phyloP scores from a whole-genome alignment of 2,888 invertebrate genomes.

The Agrochola lota region DNA sequence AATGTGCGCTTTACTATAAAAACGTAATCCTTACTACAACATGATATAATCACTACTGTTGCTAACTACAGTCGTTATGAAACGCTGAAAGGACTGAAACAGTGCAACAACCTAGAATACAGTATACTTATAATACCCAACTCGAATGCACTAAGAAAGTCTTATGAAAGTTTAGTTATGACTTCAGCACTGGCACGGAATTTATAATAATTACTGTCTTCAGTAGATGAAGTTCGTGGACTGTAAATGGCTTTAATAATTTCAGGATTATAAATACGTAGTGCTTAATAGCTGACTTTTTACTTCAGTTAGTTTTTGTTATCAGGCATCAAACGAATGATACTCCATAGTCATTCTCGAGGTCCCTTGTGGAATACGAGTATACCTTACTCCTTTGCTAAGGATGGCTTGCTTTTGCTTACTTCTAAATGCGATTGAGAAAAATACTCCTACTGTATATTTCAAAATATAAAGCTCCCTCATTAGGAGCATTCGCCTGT shows the following conservation, averaged over 20 bases:
- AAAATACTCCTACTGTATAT: not conserved
- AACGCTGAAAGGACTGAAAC: conserved; percentile 21
- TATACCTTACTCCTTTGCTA: too few species aligned
- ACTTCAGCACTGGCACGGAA: conserved; percentile 30
- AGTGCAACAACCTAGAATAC: conserved; percentile 5
- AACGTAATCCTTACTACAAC: not conserved
- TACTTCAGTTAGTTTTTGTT: too few species aligned
- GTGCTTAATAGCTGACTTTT: not conserved
- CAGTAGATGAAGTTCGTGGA: conserved; percentile 19
- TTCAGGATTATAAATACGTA: not conserved
- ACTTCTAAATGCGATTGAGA: not conserved
- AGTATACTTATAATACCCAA: conserved; percentile 15
- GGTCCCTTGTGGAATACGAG: too few species aligned
- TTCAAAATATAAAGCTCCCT: not conserved
- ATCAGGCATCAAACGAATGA: too few species aligned
- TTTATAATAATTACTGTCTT: conserved; percentile 29
- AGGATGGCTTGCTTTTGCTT: too few species aligned
- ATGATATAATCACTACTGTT: conserved; percentile 1
- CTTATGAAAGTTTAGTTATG: conserved; percentile 25
- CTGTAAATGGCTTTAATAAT: conserved; percentile 6
- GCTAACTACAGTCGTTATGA: not conserved
- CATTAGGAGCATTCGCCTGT: too few species aligned
- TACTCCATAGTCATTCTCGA: too few species aligned
- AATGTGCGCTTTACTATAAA: not conserved
- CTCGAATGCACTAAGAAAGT: conserved; percentile 19